Conservation (phyloP, 2,113 vertebrate genomes). For the Motacilla alba region DNA sequence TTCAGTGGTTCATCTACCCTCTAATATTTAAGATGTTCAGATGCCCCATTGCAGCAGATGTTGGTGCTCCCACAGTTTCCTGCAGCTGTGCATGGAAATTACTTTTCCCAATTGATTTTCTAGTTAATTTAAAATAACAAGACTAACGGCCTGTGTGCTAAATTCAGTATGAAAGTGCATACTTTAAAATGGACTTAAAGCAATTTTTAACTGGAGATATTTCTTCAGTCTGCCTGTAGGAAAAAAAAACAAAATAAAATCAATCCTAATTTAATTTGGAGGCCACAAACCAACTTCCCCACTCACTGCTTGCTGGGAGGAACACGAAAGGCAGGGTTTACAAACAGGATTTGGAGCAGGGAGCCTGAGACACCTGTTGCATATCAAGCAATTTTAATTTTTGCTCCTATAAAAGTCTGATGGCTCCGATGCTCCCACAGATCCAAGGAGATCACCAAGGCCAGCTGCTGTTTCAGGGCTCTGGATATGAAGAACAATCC, state of each 20-base stretch:
- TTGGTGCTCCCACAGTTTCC: slow-evolving; percentile 57
- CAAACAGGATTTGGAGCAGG: slow-evolving; percentile 38
- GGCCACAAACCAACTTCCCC: slow-evolving; percentile 85
- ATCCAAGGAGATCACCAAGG: background rate
- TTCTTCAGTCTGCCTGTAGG: slow-evolving; percentile 74
- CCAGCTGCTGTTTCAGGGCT: background rate
- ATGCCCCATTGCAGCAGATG: background rate
- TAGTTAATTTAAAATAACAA: slow-evolving; percentile 80
- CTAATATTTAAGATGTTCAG: background rate
- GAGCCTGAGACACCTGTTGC: slow-evolving; percentile 35
- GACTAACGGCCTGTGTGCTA: slow-evolving; percentile 67
- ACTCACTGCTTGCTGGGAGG: slow-evolving; percentile 61
- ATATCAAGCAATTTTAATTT: slow-evolving; percentile 34
- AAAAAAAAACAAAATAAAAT: slow-evolving; percentile 75
- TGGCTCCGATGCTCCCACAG: fast-evolving
- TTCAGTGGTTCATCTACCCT: background rate
- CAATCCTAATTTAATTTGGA: slow-evolving; percentile 92
- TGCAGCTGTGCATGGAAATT: slow-evolving; percentile 64
- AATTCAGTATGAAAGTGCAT: slow-evolving; percentile 69
- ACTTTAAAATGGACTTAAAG: slow-evolving; percentile 80
- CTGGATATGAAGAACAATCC: background rate
- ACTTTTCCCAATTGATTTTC: slow-evolving; percentile 79
- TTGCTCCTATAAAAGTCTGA: background rate
- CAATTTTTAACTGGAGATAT: slow-evolving; percentile 80
- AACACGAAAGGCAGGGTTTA: slow-evolving; percentile 14